These are phyloP conservation scores for Drosophila emarginata DNA, from an alignment of 2,888 invertebrate genomes.

Conservation along the genomic window DNA sequence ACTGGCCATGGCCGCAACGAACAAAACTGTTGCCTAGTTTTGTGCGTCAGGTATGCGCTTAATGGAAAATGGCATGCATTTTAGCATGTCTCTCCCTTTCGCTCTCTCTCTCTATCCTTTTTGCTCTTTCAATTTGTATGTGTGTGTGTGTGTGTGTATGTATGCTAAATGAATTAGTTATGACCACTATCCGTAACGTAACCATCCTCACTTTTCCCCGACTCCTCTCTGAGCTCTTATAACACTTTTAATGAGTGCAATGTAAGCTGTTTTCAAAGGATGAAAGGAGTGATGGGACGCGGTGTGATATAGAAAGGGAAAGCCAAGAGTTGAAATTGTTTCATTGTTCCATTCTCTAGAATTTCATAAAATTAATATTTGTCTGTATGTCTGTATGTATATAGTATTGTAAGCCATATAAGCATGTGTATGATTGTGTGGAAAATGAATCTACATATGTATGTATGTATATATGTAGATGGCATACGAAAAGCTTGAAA, in stretches of 20 bases:
- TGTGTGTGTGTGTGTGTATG: conserved; percentile 32
- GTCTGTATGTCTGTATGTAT: neutral
- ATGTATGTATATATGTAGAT: conserved; percentile 15
- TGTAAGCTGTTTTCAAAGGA: conserved; percentile 64
- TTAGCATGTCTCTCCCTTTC: conserved; percentile 9
- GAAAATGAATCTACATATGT: conserved; percentile 27
- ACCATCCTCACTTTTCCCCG: conserved; percentile 18
- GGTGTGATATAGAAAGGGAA: conserved; percentile 4
- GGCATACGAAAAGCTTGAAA: conserved; percentile 27
- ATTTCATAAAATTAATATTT: conserved; percentile 58
- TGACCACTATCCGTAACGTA: conserved; percentile 44
- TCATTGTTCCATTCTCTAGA: conserved; percentile 55
- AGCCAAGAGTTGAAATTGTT: conserved; percentile 28
- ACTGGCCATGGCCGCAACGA: conserved; percentile 12
- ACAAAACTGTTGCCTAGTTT: conserved; percentile 51
- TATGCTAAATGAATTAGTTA: conserved; percentile 76
- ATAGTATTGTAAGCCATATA: neutral
- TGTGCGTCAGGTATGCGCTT: conserved; percentile 50
- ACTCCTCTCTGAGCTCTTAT: conserved; percentile 44
- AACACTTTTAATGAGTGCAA: conserved; percentile 76
- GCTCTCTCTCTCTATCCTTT: neutral
- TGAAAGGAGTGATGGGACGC: conserved; percentile 6
- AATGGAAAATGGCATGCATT: conserved; percentile 9
- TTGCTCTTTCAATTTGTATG: neutral
- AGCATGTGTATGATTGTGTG: neutral